Evolutionary conservation across 2,797 vertebrate genomes (phyloP), one percentile per base, ranked within the genome.

Genomic region (Macropus fuliginosus): DNA sequence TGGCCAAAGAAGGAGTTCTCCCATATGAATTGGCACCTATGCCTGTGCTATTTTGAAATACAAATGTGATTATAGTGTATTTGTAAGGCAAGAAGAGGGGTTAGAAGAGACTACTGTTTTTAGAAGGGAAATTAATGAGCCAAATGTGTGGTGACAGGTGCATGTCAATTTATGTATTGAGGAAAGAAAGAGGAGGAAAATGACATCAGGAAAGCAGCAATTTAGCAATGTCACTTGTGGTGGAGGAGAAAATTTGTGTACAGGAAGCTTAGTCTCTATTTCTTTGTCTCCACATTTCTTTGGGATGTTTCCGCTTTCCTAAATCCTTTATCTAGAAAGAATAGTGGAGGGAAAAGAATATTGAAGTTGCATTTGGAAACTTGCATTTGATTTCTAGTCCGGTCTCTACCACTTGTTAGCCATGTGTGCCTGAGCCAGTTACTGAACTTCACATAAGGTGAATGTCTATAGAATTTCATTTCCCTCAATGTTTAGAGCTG

Each of bases 91-190:
- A 55, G 50, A 91, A 87, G 18, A 55, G 90, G 52, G 90, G 90
- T 91, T 54, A 21, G 31, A 91, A 91, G 90, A 91, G 54, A 28
- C 34, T 91, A 29, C 12, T 34, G 13, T 29, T 91, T 91, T n/a
- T 55, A n/a, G 52, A 90, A 91, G 54, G 74, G 34, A 91, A 91
- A 91, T 91, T 91, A 91, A 91, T 91, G 90, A 91, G 52, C 90
- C 90, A 91, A 91, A 55, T 91, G 31, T 91, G 90, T 91, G 28
- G 28, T 91, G 29, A 91, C 90, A 91, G 29, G 52, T 55, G 90
- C 54, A 55, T 55, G 90, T 91, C 50, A 54, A 91, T 91, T 54
- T 91, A 18, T 91, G 16, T 91, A 40, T 28, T 27, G 24, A 40
- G 40, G 40, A 87, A 87, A 87, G 21, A 74, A 87, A 50, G n/a